Conservation (phyloP, 2,888 invertebrate species). For the Megamerina dolium region DNA sequence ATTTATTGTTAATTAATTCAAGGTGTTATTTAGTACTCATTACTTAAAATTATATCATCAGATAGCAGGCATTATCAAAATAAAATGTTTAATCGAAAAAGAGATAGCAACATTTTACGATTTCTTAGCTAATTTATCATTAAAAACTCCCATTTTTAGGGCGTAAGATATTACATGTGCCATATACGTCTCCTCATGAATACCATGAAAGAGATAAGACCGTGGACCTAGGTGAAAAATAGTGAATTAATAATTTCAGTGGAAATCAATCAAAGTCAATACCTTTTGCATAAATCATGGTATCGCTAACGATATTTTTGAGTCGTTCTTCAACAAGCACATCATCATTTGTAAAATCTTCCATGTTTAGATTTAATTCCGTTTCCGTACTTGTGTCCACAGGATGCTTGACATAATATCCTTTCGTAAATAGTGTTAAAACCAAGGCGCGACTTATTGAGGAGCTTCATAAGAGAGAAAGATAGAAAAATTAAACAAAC, state of each 20-base stretch:
- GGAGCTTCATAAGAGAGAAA: not conserved
- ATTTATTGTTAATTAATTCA: not conserved
- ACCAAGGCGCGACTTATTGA: conserved; percentile 16
- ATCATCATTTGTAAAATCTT: conserved; percentile 11
- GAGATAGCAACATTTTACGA: too few species aligned
- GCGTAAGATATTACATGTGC: conserved; percentile 77
- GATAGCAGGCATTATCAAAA: too few species aligned
- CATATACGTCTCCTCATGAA: conserved; percentile 85
- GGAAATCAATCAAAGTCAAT: not conserved
- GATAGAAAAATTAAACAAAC: not conserved
- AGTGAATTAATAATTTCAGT: not conserved
- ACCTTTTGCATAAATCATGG: conserved; percentile 30
- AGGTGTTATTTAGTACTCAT: too few species aligned
- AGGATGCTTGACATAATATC: conserved; percentile 19
- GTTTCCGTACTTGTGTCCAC: conserved; percentile 25
- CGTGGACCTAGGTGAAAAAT: too few species aligned
- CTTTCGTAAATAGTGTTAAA: conserved; percentile 26
- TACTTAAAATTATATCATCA: too few species aligned
- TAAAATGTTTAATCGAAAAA: too few species aligned
- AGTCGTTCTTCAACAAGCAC: conserved; percentile 16
- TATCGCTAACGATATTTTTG: conserved; percentile 24
- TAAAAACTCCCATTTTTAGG: conserved; percentile 68
- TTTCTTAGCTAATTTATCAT: too few species aligned
- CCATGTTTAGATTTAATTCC: conserved; percentile 9
- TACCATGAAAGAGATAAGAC: conserved; percentile 76